Evolutionary conservation across 2,113 vertebrate genomes (phyloP).

Genomic region (Emberiza fucata): DNA sequence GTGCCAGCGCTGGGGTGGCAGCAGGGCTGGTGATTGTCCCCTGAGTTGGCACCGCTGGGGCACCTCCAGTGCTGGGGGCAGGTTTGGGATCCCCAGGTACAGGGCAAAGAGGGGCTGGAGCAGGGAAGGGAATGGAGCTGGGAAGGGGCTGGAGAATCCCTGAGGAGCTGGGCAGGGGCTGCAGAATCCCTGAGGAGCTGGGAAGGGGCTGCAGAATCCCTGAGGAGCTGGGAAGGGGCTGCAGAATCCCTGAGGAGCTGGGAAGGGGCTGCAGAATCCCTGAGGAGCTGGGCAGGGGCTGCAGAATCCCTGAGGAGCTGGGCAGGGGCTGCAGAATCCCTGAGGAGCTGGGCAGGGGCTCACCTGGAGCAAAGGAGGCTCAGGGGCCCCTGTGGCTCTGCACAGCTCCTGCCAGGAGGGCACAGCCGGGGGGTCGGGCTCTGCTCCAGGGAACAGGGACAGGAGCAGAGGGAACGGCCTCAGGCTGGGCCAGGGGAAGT

Average conservation of each 20-base stretch:
- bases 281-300: too few relatives aligned
- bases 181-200: background rate
- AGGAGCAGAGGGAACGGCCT: background rate
- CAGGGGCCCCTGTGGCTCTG: background rate
- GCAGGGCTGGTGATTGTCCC: background rate
- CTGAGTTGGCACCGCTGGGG: background rate
- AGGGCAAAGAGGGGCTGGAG: background rate
- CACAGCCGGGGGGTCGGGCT: background rate
- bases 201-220: background rate
- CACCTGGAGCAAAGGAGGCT: background rate
- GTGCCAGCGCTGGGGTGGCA: background rate
- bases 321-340: too few relatives aligned
- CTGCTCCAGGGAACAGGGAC: background rate
- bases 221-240: background rate
- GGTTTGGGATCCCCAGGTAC: background rate
- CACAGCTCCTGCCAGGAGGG: background rate
- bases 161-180: background rate
- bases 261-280: too few relatives aligned
- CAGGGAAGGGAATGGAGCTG: fast-evolving
- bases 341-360: background rate
- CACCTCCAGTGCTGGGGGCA: background rate
- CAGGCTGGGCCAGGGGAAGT: background rate
- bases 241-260: background rate
- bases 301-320: background rate
- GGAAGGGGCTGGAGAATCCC: background rate